Base-by-base conservation (phyloP, 2,888 invertebrate genomes). In the Epirrhoe tristata region DNA sequence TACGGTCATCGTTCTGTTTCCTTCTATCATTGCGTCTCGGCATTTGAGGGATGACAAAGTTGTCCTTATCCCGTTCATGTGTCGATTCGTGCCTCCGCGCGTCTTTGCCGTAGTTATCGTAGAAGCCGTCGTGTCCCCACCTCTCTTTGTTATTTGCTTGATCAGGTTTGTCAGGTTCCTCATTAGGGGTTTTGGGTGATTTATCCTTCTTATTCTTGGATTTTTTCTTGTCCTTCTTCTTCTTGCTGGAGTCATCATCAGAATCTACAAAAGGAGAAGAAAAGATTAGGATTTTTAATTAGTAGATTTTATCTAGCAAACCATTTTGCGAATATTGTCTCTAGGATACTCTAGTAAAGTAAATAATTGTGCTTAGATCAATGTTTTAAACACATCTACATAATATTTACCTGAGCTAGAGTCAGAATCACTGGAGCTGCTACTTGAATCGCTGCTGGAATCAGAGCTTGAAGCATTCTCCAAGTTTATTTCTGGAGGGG, bases 51-150 rank as follows among this genome's bases (percentile, higher is more conserved):
- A 78, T 83, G 1, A 67, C 75, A 46, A 85, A 86, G 58, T 83
- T 82, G 43, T 85, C 82, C 54, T 82, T 82, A 43, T 85, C 82
- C 39, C 80, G 77, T 10, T 84, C 82, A 8, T 78, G 70, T 56
- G 81, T 81, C 1, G 80, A 72, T 8, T 88, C 86, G 5, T 72
- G 71, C 54, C 91, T 79, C 16, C 80, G 79, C 0, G 90, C 91
- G 53, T 87, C 88, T 77, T 87, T 82, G 0, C 93, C 93, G 66
- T 93, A 91, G 0, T 88, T 91, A 43, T 93, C 91, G 68, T 89
- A 93, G 68, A 90, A 93, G 1, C 93, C 91, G 59, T 92, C 92
- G 69, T 93, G 93, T 1, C 91, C 92, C 93, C 93, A 92, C 61
- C 72, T 67, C 53, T 90, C 85, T 16, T 60, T 66, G 36, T 73